These are phyloP conservation scores for Quiscalus mexicanus DNA, from an alignment of 2,113 vertebrate genomes.

Conservation along the genomic window DNA sequence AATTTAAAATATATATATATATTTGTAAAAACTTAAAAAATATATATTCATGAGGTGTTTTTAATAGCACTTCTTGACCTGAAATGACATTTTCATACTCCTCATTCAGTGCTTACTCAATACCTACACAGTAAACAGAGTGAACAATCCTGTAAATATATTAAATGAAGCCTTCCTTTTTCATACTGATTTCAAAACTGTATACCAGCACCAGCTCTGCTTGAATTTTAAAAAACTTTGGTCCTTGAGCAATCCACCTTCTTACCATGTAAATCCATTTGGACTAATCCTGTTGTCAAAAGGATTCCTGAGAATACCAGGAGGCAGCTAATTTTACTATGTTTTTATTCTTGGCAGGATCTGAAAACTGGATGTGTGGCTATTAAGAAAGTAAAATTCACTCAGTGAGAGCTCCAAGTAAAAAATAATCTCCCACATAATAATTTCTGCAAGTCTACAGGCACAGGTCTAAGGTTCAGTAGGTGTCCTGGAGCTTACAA, in stretches of 20 bases:
- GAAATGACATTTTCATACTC: neutral
- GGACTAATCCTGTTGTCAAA: conserved; percentile 41
- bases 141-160: neutral
- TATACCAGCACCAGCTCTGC: neutral
- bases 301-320: conserved; percentile 18
- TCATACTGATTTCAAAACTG: neutral
- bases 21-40: neutral
- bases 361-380: neutral
- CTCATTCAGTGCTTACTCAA: neutral
- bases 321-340: neutral
- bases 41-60: neutral
- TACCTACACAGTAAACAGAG: neutral
- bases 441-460: neutral
- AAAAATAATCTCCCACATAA: conserved; percentile 31
- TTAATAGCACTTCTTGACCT: neutral
- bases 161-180: neutral
- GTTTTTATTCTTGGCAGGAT: neutral
- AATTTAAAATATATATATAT: neutral
- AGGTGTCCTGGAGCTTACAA: conserved; percentile 45
- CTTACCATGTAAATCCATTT: conserved; percentile 40
- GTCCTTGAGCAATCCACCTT: neutral
- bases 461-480: conserved; percentile 10
- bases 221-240: conserved; percentile 5
- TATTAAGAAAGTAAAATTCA: conserved; percentile 35
- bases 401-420: neutral